Evolutionary conservation across 2,888 invertebrate species (phyloP), one percentile per base, ranked within the genome.

Genomic region (Drosophila neotestacea): DNA sequence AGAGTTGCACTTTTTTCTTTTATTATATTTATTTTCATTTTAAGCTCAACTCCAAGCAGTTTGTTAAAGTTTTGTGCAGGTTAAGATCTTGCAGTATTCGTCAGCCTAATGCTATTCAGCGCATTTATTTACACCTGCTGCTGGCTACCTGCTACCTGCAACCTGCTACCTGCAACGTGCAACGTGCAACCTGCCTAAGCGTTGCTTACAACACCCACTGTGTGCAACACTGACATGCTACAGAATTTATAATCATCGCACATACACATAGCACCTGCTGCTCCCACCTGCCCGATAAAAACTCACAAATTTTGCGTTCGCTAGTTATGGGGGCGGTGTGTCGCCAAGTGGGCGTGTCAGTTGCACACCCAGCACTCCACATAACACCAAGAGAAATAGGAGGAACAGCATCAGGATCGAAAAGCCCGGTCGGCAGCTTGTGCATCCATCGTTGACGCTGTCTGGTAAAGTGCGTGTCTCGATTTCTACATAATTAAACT

Each of bases 401-500:
- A 22, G 42, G 2, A 9, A 9, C 38, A 47, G 41, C 36, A 42
- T 36, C 36, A 52, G 41, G 54, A 30, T 30, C n/a, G 27, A 27
- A 48, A 48, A 44, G 48, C 47, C 48, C 32, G 39, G 41, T 44
- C 66, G 13, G 50, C 73, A 54, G 55, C 73, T 38, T 52, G 34
- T 48, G 74, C 73, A 65, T 68, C 62, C 55, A 73, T 66, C 79
- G 75, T 48, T 70, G 65, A 60, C 59, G 79, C 56, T 68, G 67
- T 55, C 79, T 84, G 68, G 73, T 66, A 88, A 88, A 88, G 84
- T 85, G 84, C 84, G 88, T 88, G 85, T 88, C 86, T 85, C 88
- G 84, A 88, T 85, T 88, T 85, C 84, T 88, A 85, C 84, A 85
- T 85, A 85, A 85, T 85, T 88, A 85, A 85, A 88, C 84, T 85